Base-by-base conservation (phyloP, 1,140 invertebrate species). In the Riptortus pedestris region DNA sequence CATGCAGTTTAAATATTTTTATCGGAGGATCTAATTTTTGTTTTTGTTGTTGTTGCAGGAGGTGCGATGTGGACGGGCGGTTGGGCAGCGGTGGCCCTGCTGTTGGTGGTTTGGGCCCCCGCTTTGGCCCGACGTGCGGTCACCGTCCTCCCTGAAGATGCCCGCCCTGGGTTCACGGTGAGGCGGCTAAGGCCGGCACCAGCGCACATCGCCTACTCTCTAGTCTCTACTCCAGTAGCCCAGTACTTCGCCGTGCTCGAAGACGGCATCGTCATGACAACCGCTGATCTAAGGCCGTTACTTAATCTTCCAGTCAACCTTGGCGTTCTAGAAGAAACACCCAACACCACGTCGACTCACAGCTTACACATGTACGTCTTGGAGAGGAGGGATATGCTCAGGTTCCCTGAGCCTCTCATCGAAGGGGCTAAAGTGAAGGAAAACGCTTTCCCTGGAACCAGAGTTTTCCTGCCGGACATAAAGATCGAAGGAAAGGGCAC, bases 241-340 rank as follows among this genome's bases (percentile, higher is more conserved):
- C 81, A 87, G 58, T 92, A 85, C 72, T 94, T 94, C 72, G 86
- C 90, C 0, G 83, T 93, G 29, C 79, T 94, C n/a, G 83, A 87
- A 58, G 86, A 91, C 74, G 91, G 91, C 24, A 80, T 92, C 48
- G 82, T 94, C 9, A 93, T 93, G 90, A 93, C 90, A 18, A 92
- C 90, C 1, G 82, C 87, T 2, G 88, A 91, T 68, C 77, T 93
- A 3, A 81, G 82, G 24, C 85, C 88, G 3, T 73, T 93, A n/a
- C 80, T 90, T 27, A 85, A 91, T 71, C 79, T 82, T 48, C 86
- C 88, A 0, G 81, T 93, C 7, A 85, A 88, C 69, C 77, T 93
- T 18, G 80, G 90, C 9, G 83, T 93, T 0, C 75, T 90, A 14
- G 90, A 92, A 70, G 86, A 91, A 67, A 82, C 85, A 7, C 81